These are phyloP conservation scores for Peromyscus leucopus DNA, from an alignment of 2,113 vertebrate species.

Conservation along the genomic window DNA sequence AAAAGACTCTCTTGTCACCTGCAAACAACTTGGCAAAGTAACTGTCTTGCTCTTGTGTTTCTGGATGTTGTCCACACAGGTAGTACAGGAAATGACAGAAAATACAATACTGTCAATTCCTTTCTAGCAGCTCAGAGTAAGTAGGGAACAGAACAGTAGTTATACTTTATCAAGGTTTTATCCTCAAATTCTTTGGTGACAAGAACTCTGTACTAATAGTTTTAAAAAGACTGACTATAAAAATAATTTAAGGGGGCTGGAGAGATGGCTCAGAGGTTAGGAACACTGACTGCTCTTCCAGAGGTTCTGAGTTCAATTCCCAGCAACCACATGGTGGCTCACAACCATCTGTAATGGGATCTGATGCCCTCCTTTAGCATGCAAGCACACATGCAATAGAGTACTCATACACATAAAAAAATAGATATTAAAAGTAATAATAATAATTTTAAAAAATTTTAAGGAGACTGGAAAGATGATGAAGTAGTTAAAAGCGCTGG, in stretches of 20 bases:
- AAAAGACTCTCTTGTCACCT: neutral
- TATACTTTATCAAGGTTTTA: constrained; percentile 1
- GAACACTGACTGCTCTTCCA: neutral
- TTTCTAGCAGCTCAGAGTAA: neutral
- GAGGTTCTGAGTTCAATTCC: neutral
- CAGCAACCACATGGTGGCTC: neutral
- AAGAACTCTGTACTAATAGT: constrained; percentile 31
- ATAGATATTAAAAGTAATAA: no score
- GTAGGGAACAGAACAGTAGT: constrained; percentile 32
- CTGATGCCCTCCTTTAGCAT: no score
- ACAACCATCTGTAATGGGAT: neutral
- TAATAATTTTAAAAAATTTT: no score
- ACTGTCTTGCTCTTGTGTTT: neutral
- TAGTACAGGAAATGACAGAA: constrained; percentile 3
- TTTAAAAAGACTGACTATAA: neutral
- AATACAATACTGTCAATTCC: neutral
- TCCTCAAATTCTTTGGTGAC: constrained; percentile 46
- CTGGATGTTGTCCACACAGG: neutral
- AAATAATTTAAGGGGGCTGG: neutral
- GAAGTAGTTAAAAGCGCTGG: neutral
- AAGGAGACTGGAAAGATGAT: neutral
- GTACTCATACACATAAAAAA: no score
- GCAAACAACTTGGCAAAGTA: neutral
- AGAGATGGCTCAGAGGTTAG: neutral
- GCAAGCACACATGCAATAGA: no score